Conservation (phyloP, 2,797 vertebrate genomes). For the Myripristis murdjan region DNA sequence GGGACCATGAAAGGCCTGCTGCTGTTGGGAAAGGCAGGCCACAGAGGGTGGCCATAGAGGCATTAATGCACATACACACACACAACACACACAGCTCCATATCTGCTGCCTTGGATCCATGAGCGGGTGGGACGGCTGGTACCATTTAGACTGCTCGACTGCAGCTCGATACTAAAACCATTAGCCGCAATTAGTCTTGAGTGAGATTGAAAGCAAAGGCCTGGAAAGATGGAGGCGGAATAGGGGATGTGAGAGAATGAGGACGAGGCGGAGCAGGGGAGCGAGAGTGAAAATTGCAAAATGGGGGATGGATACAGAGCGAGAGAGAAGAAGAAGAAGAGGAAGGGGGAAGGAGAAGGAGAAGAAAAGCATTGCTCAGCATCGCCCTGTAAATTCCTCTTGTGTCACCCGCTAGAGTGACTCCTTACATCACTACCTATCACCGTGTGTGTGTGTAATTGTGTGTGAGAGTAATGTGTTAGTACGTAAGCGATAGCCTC, state of each 20-base stretch:
- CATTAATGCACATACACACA: constrained; percentile 5
- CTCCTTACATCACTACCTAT: constrained; percentile 9
- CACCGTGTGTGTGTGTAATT: not conserved
- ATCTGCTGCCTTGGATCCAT: constrained; percentile 54
- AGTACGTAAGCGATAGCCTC: not conserved
- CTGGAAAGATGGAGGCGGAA: constrained; percentile 28
- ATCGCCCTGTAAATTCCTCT: constrained; percentile 21
- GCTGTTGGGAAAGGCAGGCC: constrained; percentile 56
- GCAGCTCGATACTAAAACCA: constrained; percentile 75
- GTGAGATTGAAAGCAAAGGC: constrained; percentile 45
- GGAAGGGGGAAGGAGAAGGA: constrained; percentile 9
- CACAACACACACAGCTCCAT: constrained; percentile 42
- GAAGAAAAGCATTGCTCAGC: constrained; percentile 22
- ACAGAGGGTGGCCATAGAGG: constrained; percentile 57
- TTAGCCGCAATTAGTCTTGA: constrained; percentile 71
- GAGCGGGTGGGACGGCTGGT: constrained; percentile 23
- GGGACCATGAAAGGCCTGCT: constrained; percentile 57
- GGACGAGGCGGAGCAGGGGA: constrained; percentile 3
- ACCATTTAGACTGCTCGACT: constrained; percentile 36
- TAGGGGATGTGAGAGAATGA: constrained; percentile 12
- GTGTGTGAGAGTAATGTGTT: too few species aligned
- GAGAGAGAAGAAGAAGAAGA: not conserved
- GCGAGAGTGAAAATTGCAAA: constrained; percentile 21
- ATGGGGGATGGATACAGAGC: constrained; percentile 13
- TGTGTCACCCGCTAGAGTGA: constrained; percentile 19